Evolutionary conservation across 2,888 invertebrate genomes (phyloP).

Genomic region (Oligia strigilis): DNA sequence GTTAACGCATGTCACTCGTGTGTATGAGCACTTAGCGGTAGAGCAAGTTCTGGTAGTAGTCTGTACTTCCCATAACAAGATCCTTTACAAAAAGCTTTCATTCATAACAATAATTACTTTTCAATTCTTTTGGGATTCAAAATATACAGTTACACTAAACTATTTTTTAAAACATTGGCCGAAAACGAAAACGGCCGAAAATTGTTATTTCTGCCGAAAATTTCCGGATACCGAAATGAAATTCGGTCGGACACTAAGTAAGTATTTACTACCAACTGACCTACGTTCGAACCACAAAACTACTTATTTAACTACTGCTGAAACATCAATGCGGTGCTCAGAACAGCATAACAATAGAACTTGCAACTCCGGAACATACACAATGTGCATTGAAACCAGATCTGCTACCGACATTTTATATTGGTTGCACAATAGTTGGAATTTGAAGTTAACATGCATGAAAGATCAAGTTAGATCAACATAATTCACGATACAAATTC

Average conservation of each 20-base stretch:
- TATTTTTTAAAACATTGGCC: too few relatives aligned
- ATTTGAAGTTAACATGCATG: constrained; percentile 16
- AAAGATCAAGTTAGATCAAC: constrained; percentile 2
- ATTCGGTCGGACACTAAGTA: not conserved
- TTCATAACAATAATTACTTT: too few relatives aligned
- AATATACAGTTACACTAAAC: too few relatives aligned
- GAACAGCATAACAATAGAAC: constrained; percentile 25
- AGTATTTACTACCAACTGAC: constrained; percentile 18
- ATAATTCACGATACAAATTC: not conserved
- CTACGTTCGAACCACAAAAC: constrained; percentile 7
- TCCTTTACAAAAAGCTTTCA: too few relatives aligned
- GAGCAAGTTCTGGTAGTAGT: too few relatives aligned
- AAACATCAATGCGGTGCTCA: constrained; percentile 48
- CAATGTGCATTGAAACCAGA: constrained; percentile 19
- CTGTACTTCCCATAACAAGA: too few relatives aligned
- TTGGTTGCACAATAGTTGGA: constrained; percentile 1
- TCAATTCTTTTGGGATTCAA: too few relatives aligned
- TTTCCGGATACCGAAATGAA: not conserved
- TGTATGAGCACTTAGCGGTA: too few relatives aligned
- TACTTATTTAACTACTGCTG: constrained; percentile 22
- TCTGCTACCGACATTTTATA: constrained; percentile 16
- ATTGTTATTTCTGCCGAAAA: too few relatives aligned
- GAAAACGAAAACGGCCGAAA: not conserved
- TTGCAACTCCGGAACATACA: constrained; percentile 24
- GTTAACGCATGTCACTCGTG: too few relatives aligned